Percentiles rank a stretch among this genome's conserved stretches.
These are phyloP conservation scores for Tauraco hartlaubi DNA, from an alignment of 2,797 vertebrate species.

Conservation along the genomic window DNA sequence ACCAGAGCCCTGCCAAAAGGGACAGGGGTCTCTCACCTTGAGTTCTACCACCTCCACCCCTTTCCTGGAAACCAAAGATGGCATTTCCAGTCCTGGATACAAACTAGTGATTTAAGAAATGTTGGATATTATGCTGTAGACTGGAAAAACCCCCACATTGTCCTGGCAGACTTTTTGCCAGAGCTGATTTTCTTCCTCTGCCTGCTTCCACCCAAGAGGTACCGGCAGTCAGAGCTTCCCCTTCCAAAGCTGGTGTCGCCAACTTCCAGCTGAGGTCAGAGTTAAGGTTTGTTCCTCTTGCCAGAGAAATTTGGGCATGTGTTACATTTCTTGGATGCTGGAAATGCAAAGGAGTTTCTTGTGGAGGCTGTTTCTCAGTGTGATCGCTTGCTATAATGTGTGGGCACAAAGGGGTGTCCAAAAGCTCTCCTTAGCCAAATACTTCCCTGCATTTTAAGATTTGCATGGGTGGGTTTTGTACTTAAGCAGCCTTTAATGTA, in stretches of 20 bases:
- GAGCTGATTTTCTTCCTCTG: not conserved
- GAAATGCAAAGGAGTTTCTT: constrained; percentile 66
- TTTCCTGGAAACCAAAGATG: not conserved
- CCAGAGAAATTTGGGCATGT: constrained; percentile 25
- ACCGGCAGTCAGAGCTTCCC: not conserved
- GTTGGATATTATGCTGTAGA: not conserved
- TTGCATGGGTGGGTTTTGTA: constrained; percentile 73
- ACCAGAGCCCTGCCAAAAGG: constrained; percentile 24
- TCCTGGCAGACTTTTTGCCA: not conserved
- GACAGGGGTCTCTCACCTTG: not conserved
- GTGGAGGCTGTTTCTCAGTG: constrained; percentile 51
- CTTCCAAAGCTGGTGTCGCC: not conserved
- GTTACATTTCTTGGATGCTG: constrained; percentile 36
- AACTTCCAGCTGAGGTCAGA: constrained; percentile 51
- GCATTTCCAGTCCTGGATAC: not conserved
- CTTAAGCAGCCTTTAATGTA: constrained; percentile 71
- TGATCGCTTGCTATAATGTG: constrained; percentile 58
- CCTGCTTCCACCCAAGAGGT: not conserved
- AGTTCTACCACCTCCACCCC: not conserved
- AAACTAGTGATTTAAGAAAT: not conserved
- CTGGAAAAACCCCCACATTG: not conserved
- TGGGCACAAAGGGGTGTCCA: constrained; percentile 72
- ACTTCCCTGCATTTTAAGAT: constrained; percentile 70
- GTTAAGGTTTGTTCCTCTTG: constrained; percentile 21
- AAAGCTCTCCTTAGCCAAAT: constrained; percentile 66